Evolutionary conservation across 2,113 vertebrate genomes (phyloP).

Genomic region (Tychaedon coryphoeus): DNA sequence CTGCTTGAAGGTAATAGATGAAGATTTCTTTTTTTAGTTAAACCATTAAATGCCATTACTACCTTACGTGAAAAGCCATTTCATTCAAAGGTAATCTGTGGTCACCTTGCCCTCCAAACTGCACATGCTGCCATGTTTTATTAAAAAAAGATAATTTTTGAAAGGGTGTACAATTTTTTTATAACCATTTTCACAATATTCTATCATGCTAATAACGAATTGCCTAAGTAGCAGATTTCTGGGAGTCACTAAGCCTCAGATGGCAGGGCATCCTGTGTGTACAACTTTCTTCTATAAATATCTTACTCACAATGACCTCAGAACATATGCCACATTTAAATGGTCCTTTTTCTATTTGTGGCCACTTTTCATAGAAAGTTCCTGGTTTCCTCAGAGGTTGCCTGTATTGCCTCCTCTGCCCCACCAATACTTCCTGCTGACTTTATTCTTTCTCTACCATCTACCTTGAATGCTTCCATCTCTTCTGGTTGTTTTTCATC

Average conservation of each 20-base stretch:
- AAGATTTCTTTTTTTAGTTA: neutral
- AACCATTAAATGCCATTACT: neutral
- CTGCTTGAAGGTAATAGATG: neutral
- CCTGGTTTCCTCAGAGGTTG: neutral
- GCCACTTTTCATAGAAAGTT: neutral
- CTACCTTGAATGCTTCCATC: neutral
- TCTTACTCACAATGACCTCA: neutral
- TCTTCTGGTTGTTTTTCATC: neutral
- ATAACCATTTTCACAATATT: neutral
- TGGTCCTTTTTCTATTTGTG: neutral
- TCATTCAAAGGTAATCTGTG: neutral
- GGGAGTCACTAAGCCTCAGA: neutral
- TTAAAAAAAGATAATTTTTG: neutral
- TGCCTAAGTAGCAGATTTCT: constrained; percentile 12
- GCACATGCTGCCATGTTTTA: neutral
- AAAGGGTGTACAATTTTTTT: neutral
- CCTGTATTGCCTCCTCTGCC: neutral
- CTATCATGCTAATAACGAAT: neutral
- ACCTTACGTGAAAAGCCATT: neutral
- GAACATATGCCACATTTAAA: neutral
- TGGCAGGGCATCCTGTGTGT: neutral
- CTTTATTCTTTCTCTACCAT: neutral
- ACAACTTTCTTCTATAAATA: neutral
- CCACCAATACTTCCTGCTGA: neutral
- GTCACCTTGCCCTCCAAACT: neutral